Base-by-base conservation (phyloP, 2,888 invertebrate genomes). In the Exephanes ischioxanthus region DNA sequence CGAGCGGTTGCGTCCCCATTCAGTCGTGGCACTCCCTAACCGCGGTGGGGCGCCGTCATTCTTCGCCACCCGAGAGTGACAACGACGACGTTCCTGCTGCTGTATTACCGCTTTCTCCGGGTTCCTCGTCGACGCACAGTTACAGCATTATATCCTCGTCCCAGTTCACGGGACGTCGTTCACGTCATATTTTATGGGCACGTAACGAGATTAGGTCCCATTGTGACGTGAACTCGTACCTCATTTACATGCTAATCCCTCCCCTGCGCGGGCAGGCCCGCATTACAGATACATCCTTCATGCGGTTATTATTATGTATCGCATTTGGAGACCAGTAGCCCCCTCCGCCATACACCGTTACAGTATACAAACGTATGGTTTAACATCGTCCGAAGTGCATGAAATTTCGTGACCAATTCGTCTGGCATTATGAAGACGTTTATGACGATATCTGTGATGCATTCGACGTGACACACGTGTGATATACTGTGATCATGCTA, bases 231-330 rank as follows among this genome's bases (percentile, higher is more conserved):
- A 84, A 78, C 89, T 91, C 87, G 76, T 87, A 88, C 88, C 90
- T 91, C 91, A 91, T 92, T 92, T 92, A 90, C 92, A 92, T 92
- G 92, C 91, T 93, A 93, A 93, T 92, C 90, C 89, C 84, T 76
- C 58, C 75, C 66, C 79, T 68, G 67, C 19, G 53, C 53, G 66
- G 55, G 61, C 58, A 37, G 53, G 41, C 48, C 67, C 68, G 61
- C 67, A 73, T 78, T 73, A 66, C 53, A 30, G 70, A 78, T 70
- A 78, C 70, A 55, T 58, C 82, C 58, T 58, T 83, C 67, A 72
- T 48, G 67, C 72, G 55, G 45, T n/a, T 58, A 72, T 77, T 78
- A 72, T 83, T 83, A 45, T 63, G 63, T 68, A 78, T 83, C 78
- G 48, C 66, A 48, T 48, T 48, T 9, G 51, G 37, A 70, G 51